Conservation (phyloP, 1,140 invertebrate species). For the Anagrus nilaparvatae region DNA sequence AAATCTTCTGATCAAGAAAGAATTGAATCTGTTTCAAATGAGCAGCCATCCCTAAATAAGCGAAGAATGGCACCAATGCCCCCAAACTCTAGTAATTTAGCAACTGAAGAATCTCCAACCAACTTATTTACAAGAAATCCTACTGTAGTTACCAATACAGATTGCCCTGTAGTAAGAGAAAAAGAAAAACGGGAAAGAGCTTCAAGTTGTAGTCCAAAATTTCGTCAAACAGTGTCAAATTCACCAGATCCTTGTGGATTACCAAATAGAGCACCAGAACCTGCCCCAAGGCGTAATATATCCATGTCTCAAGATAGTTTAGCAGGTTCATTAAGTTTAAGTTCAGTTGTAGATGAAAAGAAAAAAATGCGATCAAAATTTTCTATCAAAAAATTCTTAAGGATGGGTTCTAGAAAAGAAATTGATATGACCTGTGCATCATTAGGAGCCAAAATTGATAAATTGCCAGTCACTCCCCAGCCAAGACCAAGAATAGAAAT, state of each 20-base stretch:
- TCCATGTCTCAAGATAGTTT: conserved; percentile 65
- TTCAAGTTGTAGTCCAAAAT: conserved; percentile 54
- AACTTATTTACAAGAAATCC: conserved; percentile 47
- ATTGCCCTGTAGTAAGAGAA: conserved; percentile 59
- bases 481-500: conserved; percentile 68
- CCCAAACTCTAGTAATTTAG: conserved; percentile 34
- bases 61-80: conserved; percentile 55
- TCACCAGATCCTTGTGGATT: conserved; percentile 30
- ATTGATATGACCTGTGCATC: conserved; percentile 40
- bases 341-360: conserved; percentile 44
- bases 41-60: conserved; percentile 37
- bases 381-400: conserved; percentile 71
- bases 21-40: conserved; percentile 6
- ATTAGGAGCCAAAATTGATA: conserved; percentile 22
- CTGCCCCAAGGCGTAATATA: conserved; percentile 53
- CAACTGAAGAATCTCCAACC: conserved; percentile 36
- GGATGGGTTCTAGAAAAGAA: conserved; percentile 63
- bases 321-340: conserved; percentile 15
- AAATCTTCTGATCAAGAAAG: too few relatives aligned
- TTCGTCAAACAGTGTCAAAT: conserved; percentile 31
- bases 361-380: conserved; percentile 55
- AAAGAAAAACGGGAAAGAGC: conserved; percentile 64
- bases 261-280: conserved; percentile 45
- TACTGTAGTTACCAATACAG: conserved; percentile 45
- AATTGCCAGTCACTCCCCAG: conserved; percentile 38